Evolutionary conservation across 2,797 vertebrate species (phyloP), one percentile per base, ranked within the genome.

Genomic region (Heteromormyrus szaboi): DNA sequence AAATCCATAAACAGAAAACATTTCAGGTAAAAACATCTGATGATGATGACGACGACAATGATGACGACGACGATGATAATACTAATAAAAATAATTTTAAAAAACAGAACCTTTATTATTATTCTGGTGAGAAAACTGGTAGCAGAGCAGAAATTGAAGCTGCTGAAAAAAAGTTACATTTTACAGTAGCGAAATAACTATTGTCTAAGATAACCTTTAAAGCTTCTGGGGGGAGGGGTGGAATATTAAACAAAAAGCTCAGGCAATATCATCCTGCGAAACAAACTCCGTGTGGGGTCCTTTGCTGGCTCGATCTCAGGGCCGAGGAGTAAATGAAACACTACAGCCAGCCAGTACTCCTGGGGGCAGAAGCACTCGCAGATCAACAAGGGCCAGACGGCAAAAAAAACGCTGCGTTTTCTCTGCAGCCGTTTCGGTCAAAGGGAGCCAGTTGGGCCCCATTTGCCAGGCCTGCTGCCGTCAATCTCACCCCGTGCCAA

Each of bases 261-360:
- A 62, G 59, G 59, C 59, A 62, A 79, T 44, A 44, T 41, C 72
- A 19, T 44, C 72, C 17, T 4, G 11, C 62, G 62, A 68, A 68
- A 68, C 25, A 12, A 68, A 76, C 68, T 19, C 72, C 0, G 14
- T 1, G 72, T 79, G 72, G 72, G 37, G 72, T 41, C 72, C 37
- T 44, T n/a, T 41, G 11, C 72, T 44, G 72, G 72, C 72, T 41
- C 19, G 6, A 7, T 44, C 72, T 14, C 72, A 8, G 33, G 41
- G 33, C 72, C 37, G 37, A 79, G 72, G 72, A 79, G 72, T 19
- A 79, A 79, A 79, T 79, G 72, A 79, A 79, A 79, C 72, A 79
- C 72, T 41, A n/a, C 4, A 44, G 72, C 72, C 72, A 79, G 72
- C 37, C 72, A 79, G 72, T 44, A 7, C 72, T 44, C 72, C 72